Base-by-base conservation (phyloP, 2,113 vertebrate genomes). In the Heterotis niloticus region DNA sequence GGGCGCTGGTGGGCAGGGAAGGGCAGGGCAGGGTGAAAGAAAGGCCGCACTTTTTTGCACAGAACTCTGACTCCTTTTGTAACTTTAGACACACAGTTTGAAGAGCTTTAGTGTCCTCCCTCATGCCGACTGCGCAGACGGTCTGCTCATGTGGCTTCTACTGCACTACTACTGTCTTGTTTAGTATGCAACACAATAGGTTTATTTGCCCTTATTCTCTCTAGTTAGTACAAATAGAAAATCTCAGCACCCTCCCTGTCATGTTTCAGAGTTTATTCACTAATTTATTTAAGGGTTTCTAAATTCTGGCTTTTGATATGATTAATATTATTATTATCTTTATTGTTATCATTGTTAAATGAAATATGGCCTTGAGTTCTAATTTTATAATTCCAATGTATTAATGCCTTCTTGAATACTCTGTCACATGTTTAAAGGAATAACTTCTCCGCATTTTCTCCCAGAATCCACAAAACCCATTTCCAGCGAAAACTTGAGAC, bases 1-100 rank as follows among this genome's bases (percentile, higher is more conserved):
- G 34, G 64, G 77, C 17, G 80, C 76, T 65, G 17, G 14, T 62
- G 64, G 54, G 72, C 73, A 7, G 23, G 51, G 3, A 73, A 68
- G 81, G 72, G 78, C 64, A 66, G 52, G 54, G 29, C 3, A 68
- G 34, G 34, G 34, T 44, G 34, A 44, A 44, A 83, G 76, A 80
- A 87, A 81, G 81, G 86, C 84, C 86, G 84, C 83, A 81, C 79
- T 64, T 73, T 44, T 88, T 87, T 89, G 90, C 90, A 90, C 89
- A 89, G 78, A 84, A 84, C 78, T 76, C 81, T 79, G 59, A 62
- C 77, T 87, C 83, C 78, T 79, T 82, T 83, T 64, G 67, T 82
- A 81, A 80, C 70, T 81, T 65, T 77, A 83, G 80, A 83, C 82
- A 81, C 74, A 76, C 81, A 57, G 75, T 79, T 79, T 80, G 52